These are phyloP conservation scores for Noctilio leporinus DNA, from an alignment of 2,113 vertebrate genomes.

Conservation along the genomic window DNA sequence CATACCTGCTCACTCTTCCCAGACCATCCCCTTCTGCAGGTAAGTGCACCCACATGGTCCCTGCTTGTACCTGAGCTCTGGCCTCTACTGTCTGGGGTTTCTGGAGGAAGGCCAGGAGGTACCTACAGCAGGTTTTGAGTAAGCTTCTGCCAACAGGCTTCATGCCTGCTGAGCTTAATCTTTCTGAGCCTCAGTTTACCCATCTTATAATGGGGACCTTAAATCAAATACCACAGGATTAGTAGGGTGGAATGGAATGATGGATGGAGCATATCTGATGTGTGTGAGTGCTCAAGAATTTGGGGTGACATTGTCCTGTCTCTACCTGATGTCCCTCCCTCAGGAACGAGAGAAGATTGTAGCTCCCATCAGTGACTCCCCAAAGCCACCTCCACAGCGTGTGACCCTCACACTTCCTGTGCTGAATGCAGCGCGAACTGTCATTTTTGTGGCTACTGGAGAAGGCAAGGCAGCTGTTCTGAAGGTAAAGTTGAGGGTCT, in stretches of 20 bases:
- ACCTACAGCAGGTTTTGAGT: not conserved
- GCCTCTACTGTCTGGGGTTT: not conserved
- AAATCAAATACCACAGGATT: rapidly evolving
- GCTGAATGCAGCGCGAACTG: conserved; percentile 87
- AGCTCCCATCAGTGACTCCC: conserved; percentile 89
- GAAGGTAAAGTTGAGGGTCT: conserved; percentile 79
- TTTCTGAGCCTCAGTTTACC: not conserved
- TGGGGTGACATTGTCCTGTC: rapidly evolving
- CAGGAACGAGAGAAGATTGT: conserved; percentile 88
- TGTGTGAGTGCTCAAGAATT: not conserved
- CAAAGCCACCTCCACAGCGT: conserved; percentile 88
- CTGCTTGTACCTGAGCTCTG: not conserved
- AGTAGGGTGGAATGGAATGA: not conserved
- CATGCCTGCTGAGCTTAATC: not conserved
- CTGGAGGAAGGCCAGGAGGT: not conserved
- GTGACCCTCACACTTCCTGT: conserved; percentile 90
- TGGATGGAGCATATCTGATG: rapidly evolving
- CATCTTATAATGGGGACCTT: not conserved
- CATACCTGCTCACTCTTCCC: conserved; percentile 96
- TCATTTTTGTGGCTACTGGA: conserved; percentile 90
- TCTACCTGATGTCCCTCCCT: rapidly evolving
- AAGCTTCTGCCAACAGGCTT: not conserved
- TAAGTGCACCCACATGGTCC: conserved; percentile 49
- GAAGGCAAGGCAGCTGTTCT: conserved; percentile 88
- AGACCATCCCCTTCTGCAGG: conserved; percentile 89